Base-by-base conservation (phyloP, 2,888 invertebrate species). In the Hyalella azteca region DNA sequence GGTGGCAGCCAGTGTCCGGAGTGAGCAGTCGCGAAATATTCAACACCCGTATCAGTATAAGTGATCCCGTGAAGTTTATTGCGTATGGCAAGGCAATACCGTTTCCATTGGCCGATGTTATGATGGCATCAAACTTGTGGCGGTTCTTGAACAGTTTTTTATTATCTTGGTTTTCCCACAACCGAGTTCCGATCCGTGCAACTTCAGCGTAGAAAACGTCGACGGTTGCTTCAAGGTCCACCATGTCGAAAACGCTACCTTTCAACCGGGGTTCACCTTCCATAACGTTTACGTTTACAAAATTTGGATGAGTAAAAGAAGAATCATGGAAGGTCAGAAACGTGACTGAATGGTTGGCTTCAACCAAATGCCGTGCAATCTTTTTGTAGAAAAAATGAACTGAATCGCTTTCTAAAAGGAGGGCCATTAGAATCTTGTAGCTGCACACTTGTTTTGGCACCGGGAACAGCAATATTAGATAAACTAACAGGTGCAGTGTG, bases 331-430 rank as follows among this genome's bases (percentile, higher is more conserved):
- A 39, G 29, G 81, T 60, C 19, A 81, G 22, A 4, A 81, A 77
- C 4, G 81, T 81, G 22, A 81, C 81, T 36, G 79, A 77, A 50
- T 81, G 81, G 26, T 79, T 79, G 15, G 77, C 79, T 0, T 66
- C 79, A 0, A 78, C 79, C 40, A 81, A 77, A 36, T 66, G 73
- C 73, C 50, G 73, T 1, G 73, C 73, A 29, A 81, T 73, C 40
- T 79, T 59, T 19, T 45, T 39, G 45, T 41, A 79, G 50, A 81
- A 76, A 26, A 77, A 48, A 36, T 81, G 78, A 19, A 77, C 49
- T 26, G 79, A 79, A 4, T 78, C 49, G 54, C 77, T 79, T 9
- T 29, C 81, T 32, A 81, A 26, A 2, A 79, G 81, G 5, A 36
- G 54, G 7, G 77, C 26, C 19, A 81, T 32, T 5, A 66, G 36